Evolutionary conservation across 2,888 invertebrate species (phyloP).

Genomic region (Epirrhoe alternata): DNA sequence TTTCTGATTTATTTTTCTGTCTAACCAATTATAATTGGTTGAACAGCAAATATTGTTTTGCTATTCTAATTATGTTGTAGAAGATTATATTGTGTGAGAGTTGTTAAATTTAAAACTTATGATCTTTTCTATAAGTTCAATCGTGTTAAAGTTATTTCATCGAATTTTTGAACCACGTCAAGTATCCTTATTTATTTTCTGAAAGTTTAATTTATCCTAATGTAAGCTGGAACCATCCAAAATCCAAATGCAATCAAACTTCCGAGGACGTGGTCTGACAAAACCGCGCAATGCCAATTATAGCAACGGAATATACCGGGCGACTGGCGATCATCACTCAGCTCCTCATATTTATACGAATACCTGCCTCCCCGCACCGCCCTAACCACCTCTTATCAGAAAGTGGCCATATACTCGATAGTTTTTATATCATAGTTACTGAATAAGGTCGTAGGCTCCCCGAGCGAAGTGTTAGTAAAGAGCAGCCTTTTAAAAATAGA

Average conservation of each 20-base stretch:
- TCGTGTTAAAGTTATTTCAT: too few relatives aligned
- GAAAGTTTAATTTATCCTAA: background rate
- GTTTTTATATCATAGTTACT: background rate
- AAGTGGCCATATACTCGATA: background rate
- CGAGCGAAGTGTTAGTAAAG: background rate
- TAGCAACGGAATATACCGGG: conserved; percentile 6
- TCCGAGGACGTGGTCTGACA: background rate
- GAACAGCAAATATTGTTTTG: too few relatives aligned
- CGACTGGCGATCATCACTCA: conserved; percentile 15
- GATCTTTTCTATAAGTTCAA: too few relatives aligned
- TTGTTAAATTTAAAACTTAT: too few relatives aligned
- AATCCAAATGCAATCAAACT: conserved; percentile 1
- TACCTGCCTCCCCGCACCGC: background rate
- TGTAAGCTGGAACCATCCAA: background rate
- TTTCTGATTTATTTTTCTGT: background rate
- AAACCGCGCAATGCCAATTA: background rate
- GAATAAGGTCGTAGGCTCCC: background rate
- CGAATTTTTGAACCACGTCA: too few relatives aligned
- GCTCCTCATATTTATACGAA: conserved; percentile 10
- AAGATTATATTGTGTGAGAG: too few relatives aligned
- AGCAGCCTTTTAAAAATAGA: background rate
- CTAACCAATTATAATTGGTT: background rate
- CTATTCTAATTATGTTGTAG: too few relatives aligned
- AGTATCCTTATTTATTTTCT: too few relatives aligned
- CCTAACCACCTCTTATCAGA: background rate